Evolutionary conservation across 2,113 vertebrate species (phyloP).

Genomic region (Oxyruncus cristatus): DNA sequence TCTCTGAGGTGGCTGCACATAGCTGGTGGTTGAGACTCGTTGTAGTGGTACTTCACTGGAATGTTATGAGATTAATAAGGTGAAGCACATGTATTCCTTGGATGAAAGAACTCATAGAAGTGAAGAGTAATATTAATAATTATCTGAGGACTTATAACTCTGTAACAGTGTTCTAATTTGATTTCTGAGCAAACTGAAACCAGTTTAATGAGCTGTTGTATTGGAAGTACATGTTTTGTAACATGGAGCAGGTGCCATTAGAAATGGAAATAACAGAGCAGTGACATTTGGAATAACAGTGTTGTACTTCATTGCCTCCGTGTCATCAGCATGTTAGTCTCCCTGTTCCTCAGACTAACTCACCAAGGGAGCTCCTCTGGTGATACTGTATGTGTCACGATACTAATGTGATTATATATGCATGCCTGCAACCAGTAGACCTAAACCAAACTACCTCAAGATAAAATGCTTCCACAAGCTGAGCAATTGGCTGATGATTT

Average conservation of each 20-base stretch:
- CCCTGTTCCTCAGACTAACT: conserved; percentile 31
- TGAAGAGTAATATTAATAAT: conserved; percentile 19
- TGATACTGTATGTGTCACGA: neutral
- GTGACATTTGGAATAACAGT: conserved; percentile 67
- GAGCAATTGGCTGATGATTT: neutral
- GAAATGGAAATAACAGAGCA: conserved; percentile 44
- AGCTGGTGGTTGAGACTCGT: neutral
- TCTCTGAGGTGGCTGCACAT: neutral
- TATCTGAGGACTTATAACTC: conserved; percentile 32
- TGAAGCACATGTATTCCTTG: neutral
- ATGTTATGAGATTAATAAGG: neutral
- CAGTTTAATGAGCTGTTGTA: conserved; percentile 66
- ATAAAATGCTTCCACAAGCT: neutral
- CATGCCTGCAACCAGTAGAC: neutral
- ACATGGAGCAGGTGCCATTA: conserved; percentile 61
- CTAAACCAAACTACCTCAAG: neutral
- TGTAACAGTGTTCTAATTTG: conserved; percentile 43
- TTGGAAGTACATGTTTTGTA: neutral
- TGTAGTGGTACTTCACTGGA: neutral
- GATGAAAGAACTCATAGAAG: neutral
- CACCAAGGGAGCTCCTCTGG: conserved; percentile 34
- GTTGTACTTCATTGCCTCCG: conserved; percentile 62
- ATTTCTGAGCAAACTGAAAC: conserved; percentile 57
- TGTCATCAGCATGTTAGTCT: conserved; percentile 60
- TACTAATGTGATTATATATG: neutral